phyloP scores from a whole-genome alignment of 2,888 invertebrate genomes.

The Eristalinus aeneus region DNA sequence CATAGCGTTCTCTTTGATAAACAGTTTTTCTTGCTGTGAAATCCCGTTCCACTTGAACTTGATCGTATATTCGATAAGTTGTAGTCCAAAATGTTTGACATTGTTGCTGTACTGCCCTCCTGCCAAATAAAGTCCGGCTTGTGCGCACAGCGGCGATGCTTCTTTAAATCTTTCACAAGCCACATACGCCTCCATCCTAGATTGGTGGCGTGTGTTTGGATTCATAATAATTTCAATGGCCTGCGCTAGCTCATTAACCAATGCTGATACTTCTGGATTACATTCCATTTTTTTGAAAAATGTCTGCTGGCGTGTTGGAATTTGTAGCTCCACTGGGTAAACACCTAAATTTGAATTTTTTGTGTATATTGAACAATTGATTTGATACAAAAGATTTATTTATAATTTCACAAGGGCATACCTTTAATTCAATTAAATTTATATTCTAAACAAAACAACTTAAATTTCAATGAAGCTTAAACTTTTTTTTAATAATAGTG shows the following conservation, averaged over 20 bases:
- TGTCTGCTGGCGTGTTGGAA: slow-evolving; percentile 54
- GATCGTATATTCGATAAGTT: slow-evolving; percentile 95
- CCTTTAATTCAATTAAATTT: slow-evolving; percentile 60
- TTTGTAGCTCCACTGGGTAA: slow-evolving; percentile 46
- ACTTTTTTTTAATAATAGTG: slow-evolving; percentile 52
- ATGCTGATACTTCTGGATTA: slow-evolving; percentile 77
- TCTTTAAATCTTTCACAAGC: slow-evolving; percentile 86
- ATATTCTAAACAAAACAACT: slow-evolving; percentile 62
- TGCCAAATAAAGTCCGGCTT: slow-evolving; percentile 91
- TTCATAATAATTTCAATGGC: slow-evolving; percentile 92
- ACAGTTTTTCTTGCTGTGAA: slow-evolving; percentile 91
- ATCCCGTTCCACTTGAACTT: slow-evolving; percentile 96
- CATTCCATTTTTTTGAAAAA: slow-evolving; percentile 75
- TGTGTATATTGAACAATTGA: slow-evolving; percentile 3
- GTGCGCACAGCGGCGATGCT: slow-evolving; percentile 92
- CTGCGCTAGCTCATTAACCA: slow-evolving; percentile 88
- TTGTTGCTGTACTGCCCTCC: slow-evolving; percentile 89
- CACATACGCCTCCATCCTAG: slow-evolving; percentile 90
- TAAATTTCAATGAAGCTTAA: slow-evolving; percentile 58
- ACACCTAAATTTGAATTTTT: slow-evolving; percentile 28
- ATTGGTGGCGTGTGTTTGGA: slow-evolving; percentile 88
- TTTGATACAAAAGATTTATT: neutral
- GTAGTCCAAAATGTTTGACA: slow-evolving; percentile 94
- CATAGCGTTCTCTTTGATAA: slow-evolving; percentile 95
- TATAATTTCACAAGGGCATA: slow-evolving; percentile 46